Evolutionary conservation across 2,888 invertebrate genomes (phyloP).

Genomic region (Pteria penguin): DNA sequence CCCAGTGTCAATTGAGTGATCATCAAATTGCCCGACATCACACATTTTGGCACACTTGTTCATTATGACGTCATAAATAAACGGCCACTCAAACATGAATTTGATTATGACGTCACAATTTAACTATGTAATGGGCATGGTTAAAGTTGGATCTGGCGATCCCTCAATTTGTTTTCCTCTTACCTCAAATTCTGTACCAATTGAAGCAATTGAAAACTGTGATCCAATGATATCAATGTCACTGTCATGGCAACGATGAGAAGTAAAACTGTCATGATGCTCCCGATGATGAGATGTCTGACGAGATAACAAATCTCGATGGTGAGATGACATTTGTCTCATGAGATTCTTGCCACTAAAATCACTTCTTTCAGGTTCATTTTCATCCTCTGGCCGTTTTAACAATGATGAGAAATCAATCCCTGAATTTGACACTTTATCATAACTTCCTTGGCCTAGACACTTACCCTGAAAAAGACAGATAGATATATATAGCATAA

Average conservation of each 20-base stretch:
- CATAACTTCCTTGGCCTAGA: slow-evolving; percentile 74
- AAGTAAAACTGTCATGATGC: background rate
- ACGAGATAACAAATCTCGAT: background rate
- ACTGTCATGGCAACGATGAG: background rate
- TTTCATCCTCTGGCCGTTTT: slow-evolving; percentile 69
- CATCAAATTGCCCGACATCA: no score
- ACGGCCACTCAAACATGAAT: no score
- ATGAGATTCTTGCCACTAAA: background rate
- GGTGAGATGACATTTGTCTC: background rate
- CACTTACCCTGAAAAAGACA: slow-evolving; percentile 75
- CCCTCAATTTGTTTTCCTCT: no score
- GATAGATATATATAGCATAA: no score
- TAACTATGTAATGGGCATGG: no score
- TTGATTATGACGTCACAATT: no score
- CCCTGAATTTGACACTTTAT: slow-evolving; percentile 73
- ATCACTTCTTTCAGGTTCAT: slow-evolving; percentile 42
- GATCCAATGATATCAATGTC: slow-evolving; percentile 48
- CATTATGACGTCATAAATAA: no score
- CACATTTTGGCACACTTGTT: no score
- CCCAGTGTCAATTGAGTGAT: no score
- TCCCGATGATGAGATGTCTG: background rate
- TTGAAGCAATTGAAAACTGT: slow-evolving; percentile 62
- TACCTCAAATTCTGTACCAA: slow-evolving; percentile 69
- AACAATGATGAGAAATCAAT: slow-evolving; percentile 75
- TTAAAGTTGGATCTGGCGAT: no score